Evolutionary conservation across 1,140 invertebrate genomes (phyloP).

Genomic region (Cotesia glomerata): DNA sequence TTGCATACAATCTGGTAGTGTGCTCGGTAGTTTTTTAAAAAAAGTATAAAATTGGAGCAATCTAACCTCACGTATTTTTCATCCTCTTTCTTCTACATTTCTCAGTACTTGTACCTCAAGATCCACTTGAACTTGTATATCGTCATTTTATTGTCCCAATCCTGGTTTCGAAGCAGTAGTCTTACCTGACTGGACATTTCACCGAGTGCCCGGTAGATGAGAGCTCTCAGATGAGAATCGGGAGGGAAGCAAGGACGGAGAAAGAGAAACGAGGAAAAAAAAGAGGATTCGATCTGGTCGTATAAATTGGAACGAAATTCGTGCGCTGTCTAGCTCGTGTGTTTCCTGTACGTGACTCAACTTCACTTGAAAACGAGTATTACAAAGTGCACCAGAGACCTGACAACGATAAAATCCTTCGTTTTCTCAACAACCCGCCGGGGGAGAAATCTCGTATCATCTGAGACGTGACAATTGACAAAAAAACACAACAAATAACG

Average conservation of each 20-base stretch:
- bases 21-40: not conserved
- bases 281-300: constrained; percentile 22
- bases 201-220: too few relatives aligned
- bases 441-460: constrained; percentile 3
- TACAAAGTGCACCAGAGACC: not conserved
- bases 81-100: not conserved
- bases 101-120: not conserved
- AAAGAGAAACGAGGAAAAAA: not conserved
- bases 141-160: not conserved
- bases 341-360: constrained; percentile 21
- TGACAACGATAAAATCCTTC: constrained; percentile 3
- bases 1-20: constrained; percentile 22
- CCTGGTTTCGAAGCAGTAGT: not conserved
- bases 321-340: constrained; percentile 12
- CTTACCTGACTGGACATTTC: constrained; percentile 25
- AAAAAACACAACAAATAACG: not conserved
- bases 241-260: too few relatives aligned
- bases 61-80: not conserved
- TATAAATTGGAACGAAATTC: constrained; percentile 29
- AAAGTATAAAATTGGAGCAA: not conserved
- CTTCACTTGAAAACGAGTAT: constrained; percentile 23
- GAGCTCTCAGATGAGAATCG: too few relatives aligned
- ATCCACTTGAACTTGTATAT: not conserved
- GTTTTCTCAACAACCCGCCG: not conserved
- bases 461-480: constrained; percentile 17